Percentiles rank a stretch among this genome's conserved stretches.
phyloP scores from a whole-genome alignment of 64 coral and sea anemone genomes.

The Dendrophyllia cribrosa region DNA sequence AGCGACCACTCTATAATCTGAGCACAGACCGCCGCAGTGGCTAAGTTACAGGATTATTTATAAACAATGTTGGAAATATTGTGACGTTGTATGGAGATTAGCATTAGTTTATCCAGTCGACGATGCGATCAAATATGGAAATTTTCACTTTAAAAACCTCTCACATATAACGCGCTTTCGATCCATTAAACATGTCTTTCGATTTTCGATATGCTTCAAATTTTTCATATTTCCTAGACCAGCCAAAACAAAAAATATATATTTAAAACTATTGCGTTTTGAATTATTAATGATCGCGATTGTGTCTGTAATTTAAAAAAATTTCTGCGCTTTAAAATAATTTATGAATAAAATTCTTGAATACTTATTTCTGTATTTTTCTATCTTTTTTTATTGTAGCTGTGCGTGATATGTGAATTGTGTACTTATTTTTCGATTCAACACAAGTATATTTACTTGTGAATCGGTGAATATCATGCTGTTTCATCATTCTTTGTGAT shows the following conservation, averaged over 20 bases:
- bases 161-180: neutral
- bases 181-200: neutral
- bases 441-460: neutral
- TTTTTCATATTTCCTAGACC: neutral
- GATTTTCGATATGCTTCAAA: neutral
- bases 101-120: neutral
- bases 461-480: neutral
- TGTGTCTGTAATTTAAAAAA: constrained; percentile 28
- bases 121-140: neutral
- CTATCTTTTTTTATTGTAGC: neutral
- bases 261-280: constrained; percentile 3
- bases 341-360: neutral
- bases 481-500: neutral
- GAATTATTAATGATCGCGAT: constrained; percentile 43
- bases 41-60: neutral
- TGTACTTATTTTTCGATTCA: neutral
- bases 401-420: neutral
- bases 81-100: constrained; percentile 25
- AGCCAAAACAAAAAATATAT: neutral
- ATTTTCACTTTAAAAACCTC: neutral
- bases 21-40: neutral
- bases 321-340: constrained; percentile 1
- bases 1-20: neutral
- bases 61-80: constrained; percentile 39
- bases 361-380: constrained; percentile 25